A percentile compares a stretch with the other conserved stretches of the same genome.
phyloP scores from a whole-genome alignment of 2,888 invertebrate species.

The Caprella mutica region DNA sequence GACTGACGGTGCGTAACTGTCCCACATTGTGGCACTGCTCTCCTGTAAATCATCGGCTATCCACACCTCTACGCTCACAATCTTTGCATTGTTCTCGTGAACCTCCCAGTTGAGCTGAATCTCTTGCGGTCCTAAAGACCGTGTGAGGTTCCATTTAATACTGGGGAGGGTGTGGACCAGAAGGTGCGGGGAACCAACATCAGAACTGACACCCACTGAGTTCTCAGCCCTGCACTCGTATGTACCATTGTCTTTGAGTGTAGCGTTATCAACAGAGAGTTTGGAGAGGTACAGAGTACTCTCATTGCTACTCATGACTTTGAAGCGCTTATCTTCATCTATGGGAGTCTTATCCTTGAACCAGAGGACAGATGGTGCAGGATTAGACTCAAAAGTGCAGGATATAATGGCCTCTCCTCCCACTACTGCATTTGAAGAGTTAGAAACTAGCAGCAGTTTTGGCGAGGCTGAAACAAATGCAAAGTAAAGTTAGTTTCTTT shows the following conservation, averaged over 20 bases:
- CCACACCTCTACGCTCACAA: conserved; percentile 12
- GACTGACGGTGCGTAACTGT: neutral
- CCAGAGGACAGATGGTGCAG: conserved; percentile 21
- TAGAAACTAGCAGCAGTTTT: conserved; percentile 15
- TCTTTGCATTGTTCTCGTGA: conserved; percentile 18
- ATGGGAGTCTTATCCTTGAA: conserved; percentile 12
- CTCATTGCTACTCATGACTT: conserved; percentile 16
- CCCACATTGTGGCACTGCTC: neutral
- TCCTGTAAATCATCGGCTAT: neutral
- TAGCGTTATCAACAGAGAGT: conserved; percentile 16
- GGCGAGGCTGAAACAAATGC: conserved; percentile 13
- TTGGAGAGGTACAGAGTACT: conserved; percentile 22
- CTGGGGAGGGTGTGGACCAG: conserved; percentile 19
- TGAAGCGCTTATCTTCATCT: conserved; percentile 14
- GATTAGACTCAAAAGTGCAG: conserved; percentile 21
- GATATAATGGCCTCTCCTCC: conserved; percentile 16
- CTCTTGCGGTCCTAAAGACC: conserved; percentile 24
- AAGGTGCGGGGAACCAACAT: conserved; percentile 11
- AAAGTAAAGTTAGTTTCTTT: neutral
- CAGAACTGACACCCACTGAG: conserved; percentile 6
- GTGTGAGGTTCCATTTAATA: conserved; percentile 19
- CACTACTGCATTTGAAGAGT: conserved; percentile 13
- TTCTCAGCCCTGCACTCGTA: conserved; percentile 22
- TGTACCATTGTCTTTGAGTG: conserved; percentile 23
- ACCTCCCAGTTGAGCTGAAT: conserved; percentile 29